Percentiles rank a stretch among this genome's conserved stretches.
Evolutionary conservation across 2,888 invertebrate genomes (phyloP).

Genomic region (Pachydiplax longipennis): DNA sequence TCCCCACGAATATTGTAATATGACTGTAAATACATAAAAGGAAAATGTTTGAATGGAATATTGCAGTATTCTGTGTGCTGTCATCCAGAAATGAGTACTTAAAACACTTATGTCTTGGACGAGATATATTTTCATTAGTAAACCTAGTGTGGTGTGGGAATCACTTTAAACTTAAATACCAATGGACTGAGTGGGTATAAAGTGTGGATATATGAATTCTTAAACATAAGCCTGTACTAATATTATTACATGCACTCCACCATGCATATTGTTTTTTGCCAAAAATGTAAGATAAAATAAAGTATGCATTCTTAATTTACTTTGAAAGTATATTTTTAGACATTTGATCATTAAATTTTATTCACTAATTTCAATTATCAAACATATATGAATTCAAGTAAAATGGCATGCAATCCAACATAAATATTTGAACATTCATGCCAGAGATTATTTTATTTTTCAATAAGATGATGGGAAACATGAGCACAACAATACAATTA

Average conservation of each 20-base stretch:
- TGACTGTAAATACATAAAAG: slow-evolving; percentile 25
- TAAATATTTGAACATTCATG: no score
- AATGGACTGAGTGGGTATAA: slow-evolving; percentile 23
- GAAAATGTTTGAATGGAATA: slow-evolving; percentile 23
- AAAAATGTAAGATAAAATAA: slow-evolving; percentile 45
- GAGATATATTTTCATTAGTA: slow-evolving; percentile 39
- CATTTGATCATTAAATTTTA: no score
- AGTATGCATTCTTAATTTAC: slow-evolving; percentile 34
- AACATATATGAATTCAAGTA: no score
- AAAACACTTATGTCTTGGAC: slow-evolving; percentile 27
- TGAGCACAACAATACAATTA: no score
- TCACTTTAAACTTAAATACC: slow-evolving; percentile 27
- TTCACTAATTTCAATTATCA: no score
- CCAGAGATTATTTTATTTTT: no score
- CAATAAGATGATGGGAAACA: no score
- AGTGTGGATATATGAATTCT: slow-evolving; percentile 26
- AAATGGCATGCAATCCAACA: no score
- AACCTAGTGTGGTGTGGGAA: slow-evolving; percentile 42
- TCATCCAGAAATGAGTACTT: slow-evolving; percentile 33
- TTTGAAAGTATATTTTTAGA: no score
- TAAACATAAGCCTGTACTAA: slow-evolving; percentile 25
- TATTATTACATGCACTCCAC: slow-evolving; percentile 30
- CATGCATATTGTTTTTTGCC: slow-evolving; percentile 28
- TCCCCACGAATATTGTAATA: slow-evolving; percentile 9
- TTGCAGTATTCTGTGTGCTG: slow-evolving; percentile 9